Conservation (phyloP, 1,140 invertebrate species). For the Drosophila tani region DNA sequence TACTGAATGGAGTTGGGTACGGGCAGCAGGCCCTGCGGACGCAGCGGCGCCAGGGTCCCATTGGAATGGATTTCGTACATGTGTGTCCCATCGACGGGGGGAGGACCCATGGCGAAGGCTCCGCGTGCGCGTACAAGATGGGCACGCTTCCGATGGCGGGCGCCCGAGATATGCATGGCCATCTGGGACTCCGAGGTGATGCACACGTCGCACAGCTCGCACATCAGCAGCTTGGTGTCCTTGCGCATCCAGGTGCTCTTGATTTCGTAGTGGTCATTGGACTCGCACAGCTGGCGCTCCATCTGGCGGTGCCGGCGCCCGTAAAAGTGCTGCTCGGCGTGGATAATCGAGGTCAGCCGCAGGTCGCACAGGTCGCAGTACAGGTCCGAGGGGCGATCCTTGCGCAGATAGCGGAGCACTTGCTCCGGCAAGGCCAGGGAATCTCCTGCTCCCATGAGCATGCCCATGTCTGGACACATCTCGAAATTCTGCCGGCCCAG, state of each 20-base stretch:
- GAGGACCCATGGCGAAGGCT: neutral
- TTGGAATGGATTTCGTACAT: slow-evolving; percentile 48
- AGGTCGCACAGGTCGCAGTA: slow-evolving; percentile 85
- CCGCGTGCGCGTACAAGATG: neutral
- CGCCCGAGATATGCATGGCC: slow-evolving; percentile 83
- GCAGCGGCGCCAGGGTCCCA: slow-evolving; percentile 40
- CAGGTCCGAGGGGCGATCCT: slow-evolving; percentile 31
- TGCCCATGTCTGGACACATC: neutral
- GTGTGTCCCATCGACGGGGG: slow-evolving; percentile 31
- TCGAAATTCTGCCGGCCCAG: slow-evolving; percentile 64
- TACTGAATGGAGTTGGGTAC: slow-evolving; percentile 13
- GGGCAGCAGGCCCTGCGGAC: slow-evolving; percentile 11
- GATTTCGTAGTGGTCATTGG: slow-evolving; percentile 80
- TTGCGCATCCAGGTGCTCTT: slow-evolving; percentile 82
- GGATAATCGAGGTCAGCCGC: slow-evolving; percentile 83
- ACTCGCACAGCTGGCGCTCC: slow-evolving; percentile 47
- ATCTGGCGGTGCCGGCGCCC: slow-evolving; percentile 84
- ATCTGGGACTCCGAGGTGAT: slow-evolving; percentile 85
- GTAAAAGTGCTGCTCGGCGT: slow-evolving; percentile 85
- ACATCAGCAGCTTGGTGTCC: slow-evolving; percentile 70
- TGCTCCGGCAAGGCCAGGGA: slow-evolving; percentile 32
- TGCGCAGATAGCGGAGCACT: slow-evolving; percentile 40
- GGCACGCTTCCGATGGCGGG: slow-evolving; percentile 82
- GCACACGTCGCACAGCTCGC: slow-evolving; percentile 84
- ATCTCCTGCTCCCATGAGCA: neutral